Conservation (phyloP, 64 coral and sea anemone genomes). For the Montipora capricornis region DNA sequence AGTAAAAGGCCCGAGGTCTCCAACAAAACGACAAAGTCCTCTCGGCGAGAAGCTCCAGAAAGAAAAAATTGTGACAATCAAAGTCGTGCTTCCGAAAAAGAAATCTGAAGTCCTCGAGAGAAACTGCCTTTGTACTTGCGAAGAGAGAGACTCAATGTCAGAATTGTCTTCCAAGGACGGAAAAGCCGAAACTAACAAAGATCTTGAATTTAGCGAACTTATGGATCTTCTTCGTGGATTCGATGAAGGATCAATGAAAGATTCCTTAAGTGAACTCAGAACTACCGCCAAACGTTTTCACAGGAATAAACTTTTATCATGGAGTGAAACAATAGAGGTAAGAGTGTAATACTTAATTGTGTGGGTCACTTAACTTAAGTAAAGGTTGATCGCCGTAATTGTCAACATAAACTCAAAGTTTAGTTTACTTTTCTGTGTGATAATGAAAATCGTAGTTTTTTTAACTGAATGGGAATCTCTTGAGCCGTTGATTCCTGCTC, state of each 20-base stretch:
- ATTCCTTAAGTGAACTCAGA: not conserved
- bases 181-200: not conserved
- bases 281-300: constrained; percentile 18
- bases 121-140: constrained; percentile 57
- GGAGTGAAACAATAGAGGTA: constrained; percentile 1
- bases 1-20: not conserved
- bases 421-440: too few species aligned
- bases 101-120: constrained; percentile 16
- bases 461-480: not conserved
- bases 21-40: constrained; percentile 10
- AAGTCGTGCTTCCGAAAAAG: constrained; percentile 42
- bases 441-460: not conserved
- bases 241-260: not conserved
- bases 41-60: constrained; percentile 12
- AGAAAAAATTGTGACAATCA: constrained; percentile 49
- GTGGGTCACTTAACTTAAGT: not conserved
- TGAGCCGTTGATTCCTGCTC: not conserved
- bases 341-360: not conserved
- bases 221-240: constrained; percentile 23
- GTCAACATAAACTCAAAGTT: too few species aligned
- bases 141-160: not conserved
- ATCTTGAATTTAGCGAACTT: constrained; percentile 27
- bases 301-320: constrained; percentile 22
- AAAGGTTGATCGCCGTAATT: too few species aligned
- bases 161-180: not conserved